These are phyloP conservation scores for Cremastinae sp. DNA, from an alignment of 2,888 invertebrate species.

Conservation along the genomic window DNA sequence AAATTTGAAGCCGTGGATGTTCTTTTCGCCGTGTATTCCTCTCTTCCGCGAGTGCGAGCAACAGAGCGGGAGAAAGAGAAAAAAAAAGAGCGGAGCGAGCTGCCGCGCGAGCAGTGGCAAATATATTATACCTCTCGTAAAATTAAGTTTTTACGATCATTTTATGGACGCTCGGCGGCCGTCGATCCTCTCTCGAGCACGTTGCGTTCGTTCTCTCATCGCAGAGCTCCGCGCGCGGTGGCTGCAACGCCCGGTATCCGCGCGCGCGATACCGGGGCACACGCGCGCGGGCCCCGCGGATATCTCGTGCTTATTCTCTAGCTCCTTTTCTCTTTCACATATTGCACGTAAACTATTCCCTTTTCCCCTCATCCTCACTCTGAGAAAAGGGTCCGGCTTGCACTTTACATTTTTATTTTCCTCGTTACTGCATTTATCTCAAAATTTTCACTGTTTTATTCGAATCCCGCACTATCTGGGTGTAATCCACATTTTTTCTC, in stretches of 20 bases:
- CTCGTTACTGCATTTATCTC: too few relatives aligned
- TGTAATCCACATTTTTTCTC: too few relatives aligned
- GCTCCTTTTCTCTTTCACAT: slow-evolving; percentile 15
- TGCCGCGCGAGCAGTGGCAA: slow-evolving; percentile 74
- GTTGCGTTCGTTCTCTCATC: slow-evolving; percentile 59
- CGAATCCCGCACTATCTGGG: too few relatives aligned
- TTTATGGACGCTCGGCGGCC: slow-evolving; percentile 79
- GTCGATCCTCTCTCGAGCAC: slow-evolving; percentile 70
- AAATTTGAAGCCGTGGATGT: slow-evolving; percentile 55
- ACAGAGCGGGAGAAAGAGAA: slow-evolving; percentile 46
- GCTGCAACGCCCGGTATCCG: slow-evolving; percentile 41
- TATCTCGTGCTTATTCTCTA: slow-evolving; percentile 30
- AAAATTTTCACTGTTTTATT: too few relatives aligned
- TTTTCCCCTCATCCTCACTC: neutral
- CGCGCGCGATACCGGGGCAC: slow-evolving; percentile 46
- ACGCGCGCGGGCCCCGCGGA: slow-evolving; percentile 32
- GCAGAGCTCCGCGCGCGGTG: slow-evolving; percentile 23
- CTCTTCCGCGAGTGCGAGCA: slow-evolving; percentile 54
- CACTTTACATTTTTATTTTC: too few relatives aligned
- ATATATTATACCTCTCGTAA: slow-evolving; percentile 80
- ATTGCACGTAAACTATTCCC: slow-evolving; percentile 34
- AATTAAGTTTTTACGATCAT: slow-evolving; percentile 81
- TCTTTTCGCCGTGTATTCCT: slow-evolving; percentile 28
- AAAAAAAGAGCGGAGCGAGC: slow-evolving; percentile 40
- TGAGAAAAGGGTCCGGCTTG: too few relatives aligned